Conservation (phyloP, 2,797 vertebrate species). For the Macroramphosus scolopax region DNA sequence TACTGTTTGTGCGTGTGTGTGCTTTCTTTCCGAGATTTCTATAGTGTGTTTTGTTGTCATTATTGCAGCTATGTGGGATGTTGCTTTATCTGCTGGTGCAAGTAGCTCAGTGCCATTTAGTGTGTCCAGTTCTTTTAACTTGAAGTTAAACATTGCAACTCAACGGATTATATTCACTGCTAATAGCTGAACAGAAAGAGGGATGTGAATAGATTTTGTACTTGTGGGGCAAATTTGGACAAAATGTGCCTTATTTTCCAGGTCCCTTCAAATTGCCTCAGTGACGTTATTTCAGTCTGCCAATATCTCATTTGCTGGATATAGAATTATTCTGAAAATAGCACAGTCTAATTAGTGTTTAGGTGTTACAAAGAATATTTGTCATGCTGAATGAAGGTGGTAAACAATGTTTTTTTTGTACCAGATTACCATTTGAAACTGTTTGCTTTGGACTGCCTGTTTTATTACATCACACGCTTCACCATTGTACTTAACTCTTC, state of each 20-base stretch:
- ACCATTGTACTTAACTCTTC: constrained; percentile 17
- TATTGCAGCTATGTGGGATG: constrained; percentile 29
- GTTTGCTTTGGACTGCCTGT: constrained; percentile 60
- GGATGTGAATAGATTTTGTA: constrained; percentile 31
- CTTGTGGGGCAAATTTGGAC: constrained; percentile 38
- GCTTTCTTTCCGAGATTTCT: constrained; percentile 27
- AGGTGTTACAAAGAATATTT: constrained; percentile 24
- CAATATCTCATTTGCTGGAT: constrained; percentile 42
- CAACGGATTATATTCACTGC: constrained; percentile 14
- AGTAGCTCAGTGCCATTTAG: constrained; percentile 12
- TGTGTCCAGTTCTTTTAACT: constrained; percentile 24
- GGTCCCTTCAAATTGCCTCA: constrained; percentile 44
- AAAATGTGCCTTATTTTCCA: constrained; percentile 75
- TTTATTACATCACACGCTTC: constrained; percentile 19
- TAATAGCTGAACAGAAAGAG: constrained; percentile 21
- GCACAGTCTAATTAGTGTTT: constrained; percentile 25
- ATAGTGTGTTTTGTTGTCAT: constrained; percentile 44
- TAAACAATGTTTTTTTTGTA: constrained; percentile 16
- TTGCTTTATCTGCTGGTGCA: constrained; percentile 29
- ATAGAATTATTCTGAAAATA: constrained; percentile 39
- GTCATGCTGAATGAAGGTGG: constrained; percentile 28
- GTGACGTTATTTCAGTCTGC: constrained; percentile 33
- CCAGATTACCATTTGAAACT: constrained; percentile 29
- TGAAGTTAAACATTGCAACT: constrained; percentile 17
- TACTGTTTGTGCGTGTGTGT: constrained; percentile 28